Conservation (phyloP, 2,797 vertebrate genomes). For the Amazonetta brasiliensis region DNA sequence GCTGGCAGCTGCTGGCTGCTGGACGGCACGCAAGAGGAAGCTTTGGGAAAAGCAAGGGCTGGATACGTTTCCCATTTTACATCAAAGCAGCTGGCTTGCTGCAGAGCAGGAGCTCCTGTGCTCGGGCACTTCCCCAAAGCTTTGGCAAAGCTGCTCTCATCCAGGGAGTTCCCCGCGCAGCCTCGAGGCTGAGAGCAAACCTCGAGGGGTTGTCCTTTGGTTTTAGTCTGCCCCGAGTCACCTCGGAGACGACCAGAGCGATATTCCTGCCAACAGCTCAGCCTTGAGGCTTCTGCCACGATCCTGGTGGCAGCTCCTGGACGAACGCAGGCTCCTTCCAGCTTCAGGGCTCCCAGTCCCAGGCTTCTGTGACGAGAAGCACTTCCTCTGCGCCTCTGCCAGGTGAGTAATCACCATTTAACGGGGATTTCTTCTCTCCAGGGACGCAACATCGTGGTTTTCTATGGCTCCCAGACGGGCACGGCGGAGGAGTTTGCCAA, state of each 20-base stretch:
- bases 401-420: background rate
- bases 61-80: background rate
- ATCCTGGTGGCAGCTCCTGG: fast-evolving
- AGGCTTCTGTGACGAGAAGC: background rate
- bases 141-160: background rate
- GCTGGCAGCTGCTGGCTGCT: background rate
- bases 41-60: background rate
- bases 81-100: background rate
- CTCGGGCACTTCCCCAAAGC: background rate
- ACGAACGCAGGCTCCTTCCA: fast-evolving
- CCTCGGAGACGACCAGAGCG: background rate
- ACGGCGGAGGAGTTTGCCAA: slow-evolving; percentile 97
- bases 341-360: background rate
- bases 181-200: background rate
- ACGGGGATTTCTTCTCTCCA: slow-evolving; percentile 35
- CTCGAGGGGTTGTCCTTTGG: background rate
- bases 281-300: background rate
- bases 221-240: background rate
- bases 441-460: slow-evolving; percentile 94
- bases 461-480: slow-evolving; percentile 98
- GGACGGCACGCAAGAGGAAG: background rate
- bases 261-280: background rate
- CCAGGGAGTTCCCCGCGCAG: background rate
- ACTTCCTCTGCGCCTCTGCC: background rate
- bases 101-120: background rate